Base-by-base conservation (phyloP, 2,888 invertebrate genomes). In the Aspidiotus destructor region DNA sequence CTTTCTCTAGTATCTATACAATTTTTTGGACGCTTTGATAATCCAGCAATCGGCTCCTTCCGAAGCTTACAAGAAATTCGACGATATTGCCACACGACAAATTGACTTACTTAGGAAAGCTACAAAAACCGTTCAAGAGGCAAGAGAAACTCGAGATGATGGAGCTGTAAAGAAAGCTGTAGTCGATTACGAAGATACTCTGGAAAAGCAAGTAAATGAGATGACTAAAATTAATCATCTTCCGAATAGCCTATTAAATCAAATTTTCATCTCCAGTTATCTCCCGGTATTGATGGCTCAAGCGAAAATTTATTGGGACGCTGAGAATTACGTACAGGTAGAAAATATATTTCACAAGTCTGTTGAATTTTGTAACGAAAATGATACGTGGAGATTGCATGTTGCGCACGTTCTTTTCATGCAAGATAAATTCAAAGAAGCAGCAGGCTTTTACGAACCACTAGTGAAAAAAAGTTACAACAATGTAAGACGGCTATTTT, bases 201-300 rank as follows among this genome's bases (percentile, higher is more conserved):
- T 96, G 72, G 93, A 94, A 76, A 82, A 82, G 80, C 83, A 76
- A 77, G 10, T 41, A 28, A 10, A 28, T 28, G 5, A 28, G 28
- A 28, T 28, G 5, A 58, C 40, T 28, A 58, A 10, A 28, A 58
- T 10, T 13, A 16, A 8, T 63, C 41, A 9, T 11, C 41, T 16
- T n/a, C 10, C 28, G 28, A 28, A 41, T 10, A 7, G 7, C 6
- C 1, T 16, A 44, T 13, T 8, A 48, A 44, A 15, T 13, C 44
- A 9, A 57, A 60, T 42, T 44, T 55, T 44, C 15, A 63, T 2
- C 9, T 71, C 69, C 72, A 85, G 93, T 74, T 98, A 96, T 75
- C 87, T 99, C 71, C 98, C 99, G 0, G 94, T 97, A 1, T 82
- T 98, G n/a, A 98, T 99, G 98, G 94, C 96, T 0, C 94, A 99